Evolutionary conservation across 1,140 invertebrate species (phyloP).

Genomic region (Macrobrachium nipponense): DNA sequence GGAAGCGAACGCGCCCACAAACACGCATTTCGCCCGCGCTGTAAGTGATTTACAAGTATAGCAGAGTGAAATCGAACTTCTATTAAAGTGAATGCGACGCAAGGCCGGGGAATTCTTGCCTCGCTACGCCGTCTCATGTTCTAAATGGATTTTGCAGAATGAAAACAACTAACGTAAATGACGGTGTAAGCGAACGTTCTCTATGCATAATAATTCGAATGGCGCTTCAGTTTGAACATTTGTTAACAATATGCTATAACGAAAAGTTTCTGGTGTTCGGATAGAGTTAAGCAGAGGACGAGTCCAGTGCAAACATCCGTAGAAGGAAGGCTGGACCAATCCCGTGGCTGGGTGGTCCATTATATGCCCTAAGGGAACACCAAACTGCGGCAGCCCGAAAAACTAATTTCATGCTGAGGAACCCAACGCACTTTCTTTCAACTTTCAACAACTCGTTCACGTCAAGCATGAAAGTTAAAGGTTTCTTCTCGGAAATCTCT

Average conservation of each 20-base stretch:
- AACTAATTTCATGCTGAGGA: conserved; percentile 59
- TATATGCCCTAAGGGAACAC: conserved; percentile 55
- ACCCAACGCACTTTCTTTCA: conserved; percentile 58
- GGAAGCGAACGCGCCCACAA: neutral
- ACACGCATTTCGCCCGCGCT: neutral
- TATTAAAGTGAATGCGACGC: no score
- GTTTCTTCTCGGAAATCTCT: neutral
- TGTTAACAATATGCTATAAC: no score
- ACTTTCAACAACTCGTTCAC: conserved; percentile 61
- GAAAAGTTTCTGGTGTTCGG: neutral
- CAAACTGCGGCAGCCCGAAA: conserved; percentile 58
- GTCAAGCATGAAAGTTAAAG: conserved; percentile 56
- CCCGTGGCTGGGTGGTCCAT: conserved; percentile 53
- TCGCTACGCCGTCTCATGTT: no score
- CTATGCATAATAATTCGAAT: no score
- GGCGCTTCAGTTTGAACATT: no score
- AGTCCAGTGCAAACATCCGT: conserved; percentile 36
- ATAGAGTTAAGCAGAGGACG: conserved; percentile 14
- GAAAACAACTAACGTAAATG: no score
- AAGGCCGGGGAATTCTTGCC: no score
- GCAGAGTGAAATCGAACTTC: no score
- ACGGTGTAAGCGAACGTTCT: no score
- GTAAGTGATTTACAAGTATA: neutral
- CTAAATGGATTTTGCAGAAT: no score
- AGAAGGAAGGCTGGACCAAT: conserved; percentile 44